Evolutionary conservation across 2,113 vertebrate genomes (phyloP), one percentile per base, ranked within the genome.

Genomic region (Cebidichthys violaceus): DNA sequence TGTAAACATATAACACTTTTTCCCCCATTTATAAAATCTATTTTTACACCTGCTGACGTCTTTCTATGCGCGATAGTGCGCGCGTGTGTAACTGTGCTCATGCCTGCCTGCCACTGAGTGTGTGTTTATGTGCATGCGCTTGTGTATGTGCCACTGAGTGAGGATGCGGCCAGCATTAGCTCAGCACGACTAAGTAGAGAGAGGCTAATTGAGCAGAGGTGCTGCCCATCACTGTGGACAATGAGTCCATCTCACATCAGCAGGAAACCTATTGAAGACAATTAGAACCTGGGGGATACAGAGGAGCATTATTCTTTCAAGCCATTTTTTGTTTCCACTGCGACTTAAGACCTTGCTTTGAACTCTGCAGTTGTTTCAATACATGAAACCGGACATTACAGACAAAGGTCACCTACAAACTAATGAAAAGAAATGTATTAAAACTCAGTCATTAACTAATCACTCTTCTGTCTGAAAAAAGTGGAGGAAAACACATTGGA

Each of bases 211-310:
- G 85, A 90, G 83, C 71, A 41, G 85, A 89, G 84, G 87, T 85
- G 84, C 84, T 83, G 82, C 84, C 83, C 88, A 62, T 86, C 76
- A 60, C 88, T 84, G 91, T 83, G 90, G 90, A 93, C 90, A 87
- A 90, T 86, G 88, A 86, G 79, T 92, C 86, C 77, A 82, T 92
- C 90, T 84, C 79, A 72, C 85, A 81, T 86, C 89, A 89, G 86
- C 90, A 82, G 91, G 88, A 87, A 83, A 82, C 83, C 91, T 69
- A 90, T 84, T 92, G 88, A 88, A 88, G 84, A 90, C 92, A 83
- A 91, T 91, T 90, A 89, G 52, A 88, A 91, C 90, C 91, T 87
- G 83, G 80, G 82, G 90, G 89, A 89, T 65, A 79, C 68, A 86
- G 77, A 83, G 69, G 66, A 73, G 79, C 89, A 76, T 74, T 79